These are phyloP conservation scores for Tetragonula carbonaria DNA, from an alignment of 2,888 invertebrate genomes.

Conservation along the genomic window DNA sequence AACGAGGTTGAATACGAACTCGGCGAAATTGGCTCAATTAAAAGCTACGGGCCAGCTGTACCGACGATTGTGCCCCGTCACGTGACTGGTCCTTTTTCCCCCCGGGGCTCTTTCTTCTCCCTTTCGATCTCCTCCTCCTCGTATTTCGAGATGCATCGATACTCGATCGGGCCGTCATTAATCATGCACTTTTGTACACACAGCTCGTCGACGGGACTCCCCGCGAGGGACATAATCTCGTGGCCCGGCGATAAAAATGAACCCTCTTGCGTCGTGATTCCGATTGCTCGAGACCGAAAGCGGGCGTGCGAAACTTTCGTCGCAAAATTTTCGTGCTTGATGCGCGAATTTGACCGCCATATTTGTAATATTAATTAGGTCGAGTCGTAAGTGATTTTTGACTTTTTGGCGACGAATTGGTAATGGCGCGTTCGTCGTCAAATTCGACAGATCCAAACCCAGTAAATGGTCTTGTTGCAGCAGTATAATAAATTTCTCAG, in stretches of 20 bases:
- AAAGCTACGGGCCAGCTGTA: slow-evolving; percentile 74
- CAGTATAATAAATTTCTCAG: too few species aligned
- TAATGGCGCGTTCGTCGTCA: too few species aligned
- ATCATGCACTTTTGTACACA: slow-evolving; percentile 77
- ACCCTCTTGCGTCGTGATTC: slow-evolving; percentile 48
- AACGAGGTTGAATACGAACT: slow-evolving; percentile 75
- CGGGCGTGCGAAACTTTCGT: too few species aligned
- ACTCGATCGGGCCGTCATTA: slow-evolving; percentile 74
- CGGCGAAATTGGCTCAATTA: slow-evolving; percentile 79
- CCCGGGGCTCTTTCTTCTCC: slow-evolving; percentile 73
- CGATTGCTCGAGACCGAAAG: slow-evolving; percentile 2
- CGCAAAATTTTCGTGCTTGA: slow-evolving; percentile 9
- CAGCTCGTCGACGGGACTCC: slow-evolving; percentile 70
- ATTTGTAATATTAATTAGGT: too few species aligned
- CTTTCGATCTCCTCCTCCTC: slow-evolving; percentile 72
- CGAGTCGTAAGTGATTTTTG: too few species aligned
- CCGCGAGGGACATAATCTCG: slow-evolving; percentile 62
- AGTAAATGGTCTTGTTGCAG: too few species aligned
- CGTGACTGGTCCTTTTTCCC: slow-evolving; percentile 74
- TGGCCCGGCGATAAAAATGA: slow-evolving; percentile 62
- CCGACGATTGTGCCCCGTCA: slow-evolving; percentile 76
- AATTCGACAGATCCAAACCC: too few species aligned
- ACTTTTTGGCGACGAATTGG: too few species aligned
- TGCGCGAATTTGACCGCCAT: too few species aligned
- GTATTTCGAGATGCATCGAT: slow-evolving; percentile 76